phyloP scores from a whole-genome alignment of 2,797 vertebrate genomes.

The Xerus rutilus region DNA sequence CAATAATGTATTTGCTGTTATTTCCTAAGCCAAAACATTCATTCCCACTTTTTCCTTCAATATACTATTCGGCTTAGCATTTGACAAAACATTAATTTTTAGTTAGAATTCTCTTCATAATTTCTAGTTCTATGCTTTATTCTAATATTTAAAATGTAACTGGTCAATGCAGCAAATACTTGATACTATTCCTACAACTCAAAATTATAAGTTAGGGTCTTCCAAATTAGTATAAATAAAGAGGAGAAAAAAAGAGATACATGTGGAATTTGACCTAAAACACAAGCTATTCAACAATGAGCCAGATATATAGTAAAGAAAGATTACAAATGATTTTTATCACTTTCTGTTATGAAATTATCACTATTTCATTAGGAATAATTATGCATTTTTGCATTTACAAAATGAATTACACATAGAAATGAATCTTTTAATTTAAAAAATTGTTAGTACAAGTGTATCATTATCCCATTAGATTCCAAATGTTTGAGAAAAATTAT shows the following conservation, averaged over 20 bases:
- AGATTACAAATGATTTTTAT: background rate
- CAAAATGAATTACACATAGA: conserved; percentile 28
- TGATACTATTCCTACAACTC: background rate
- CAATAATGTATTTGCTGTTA: background rate
- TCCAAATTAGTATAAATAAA: conserved; percentile 46
- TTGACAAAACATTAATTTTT: conserved; percentile 53
- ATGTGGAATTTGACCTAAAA: conserved; percentile 34
- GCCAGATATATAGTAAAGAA: background rate
- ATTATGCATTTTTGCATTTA: conserved; percentile 25
- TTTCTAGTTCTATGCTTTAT: conserved; percentile 49
- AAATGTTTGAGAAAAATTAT: conserved; percentile 70
- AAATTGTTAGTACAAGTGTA: conserved; percentile 51
- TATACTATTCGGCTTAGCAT: background rate
- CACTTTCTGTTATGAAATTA: conserved; percentile 13
- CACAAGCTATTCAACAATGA: background rate
- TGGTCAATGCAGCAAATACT: conserved; percentile 42
- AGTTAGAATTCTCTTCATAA: conserved; percentile 40
- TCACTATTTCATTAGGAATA: conserved; percentile 21
- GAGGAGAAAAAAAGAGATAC: background rate
- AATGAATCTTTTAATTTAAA: conserved; percentile 50
- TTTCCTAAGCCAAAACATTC: conserved; percentile 54
- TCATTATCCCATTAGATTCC: conserved; percentile 58
- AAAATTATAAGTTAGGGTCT: conserved; percentile 7
- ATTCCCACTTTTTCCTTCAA: background rate
- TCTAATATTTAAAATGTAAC: background rate